phyloP scores from a whole-genome alignment of 2,113 vertebrate genomes.

The Salvelinus namaycush region DNA sequence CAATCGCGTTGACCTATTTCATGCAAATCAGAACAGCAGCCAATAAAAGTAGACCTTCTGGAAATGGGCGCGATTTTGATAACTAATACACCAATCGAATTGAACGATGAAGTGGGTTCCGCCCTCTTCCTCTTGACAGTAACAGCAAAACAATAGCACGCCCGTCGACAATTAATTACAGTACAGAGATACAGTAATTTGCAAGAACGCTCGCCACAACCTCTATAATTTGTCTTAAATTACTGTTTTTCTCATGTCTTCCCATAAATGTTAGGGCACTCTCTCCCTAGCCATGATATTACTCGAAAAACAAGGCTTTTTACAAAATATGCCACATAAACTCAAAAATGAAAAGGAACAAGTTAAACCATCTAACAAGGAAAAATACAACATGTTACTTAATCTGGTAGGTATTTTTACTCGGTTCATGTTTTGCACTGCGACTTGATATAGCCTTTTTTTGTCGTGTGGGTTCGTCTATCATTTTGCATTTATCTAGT shows the following conservation, averaged over 20 bases:
- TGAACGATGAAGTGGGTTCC: conserved; percentile 34
- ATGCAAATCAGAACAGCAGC: background rate
- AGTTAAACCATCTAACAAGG: too few species aligned
- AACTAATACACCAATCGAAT: conserved; percentile 43
- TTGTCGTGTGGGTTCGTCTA: background rate
- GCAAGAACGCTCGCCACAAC: background rate
- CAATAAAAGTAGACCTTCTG: conserved; percentile 23
- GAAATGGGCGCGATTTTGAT: conserved; percentile 15
- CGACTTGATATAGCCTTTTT: too few species aligned
- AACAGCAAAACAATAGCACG: conserved; percentile 48
- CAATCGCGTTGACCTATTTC: conserved; percentile 33
- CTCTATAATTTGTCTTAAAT: background rate
- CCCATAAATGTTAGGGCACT: too few species aligned
- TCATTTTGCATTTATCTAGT: background rate
- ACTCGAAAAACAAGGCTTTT: too few species aligned
- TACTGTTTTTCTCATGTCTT: background rate
- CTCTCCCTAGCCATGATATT: too few species aligned
- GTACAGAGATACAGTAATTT: background rate
- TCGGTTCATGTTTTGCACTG: too few species aligned
- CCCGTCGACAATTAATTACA: conserved; percentile 1
- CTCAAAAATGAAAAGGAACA: too few species aligned
- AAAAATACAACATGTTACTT: too few species aligned
- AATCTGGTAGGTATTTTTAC: too few species aligned
- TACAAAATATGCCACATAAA: too few species aligned
- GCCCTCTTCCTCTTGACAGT: conserved; percentile 13